Evolutionary conservation across 2,888 invertebrate genomes (phyloP), one percentile per base, ranked within the genome.

Genomic region (Ommatoiulus sabulosus): DNA sequence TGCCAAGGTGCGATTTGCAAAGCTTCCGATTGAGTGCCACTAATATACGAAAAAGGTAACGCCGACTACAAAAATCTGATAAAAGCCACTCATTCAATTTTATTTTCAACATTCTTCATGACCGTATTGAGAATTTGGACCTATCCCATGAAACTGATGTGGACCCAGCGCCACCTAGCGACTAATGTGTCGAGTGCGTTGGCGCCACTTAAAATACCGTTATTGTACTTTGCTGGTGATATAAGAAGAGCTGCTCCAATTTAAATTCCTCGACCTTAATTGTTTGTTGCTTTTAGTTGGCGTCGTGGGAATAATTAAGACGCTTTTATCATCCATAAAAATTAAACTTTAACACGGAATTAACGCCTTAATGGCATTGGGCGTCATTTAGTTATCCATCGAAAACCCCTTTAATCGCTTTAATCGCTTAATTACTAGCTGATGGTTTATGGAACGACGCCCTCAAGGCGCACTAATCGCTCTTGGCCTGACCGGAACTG

Each of bases 241-340:
- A 46, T 57, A 57, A 57, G 57, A 15, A 57, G 57, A 17, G 57
- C 57, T 17, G 57, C 15, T 57, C 17, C 17, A 57, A 57, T 57
- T 57, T 57, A 57, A 57, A 57, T 57, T 57, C 57, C 57, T 57
- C 57, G 57, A 15, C 15, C 57, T 57, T 15, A 57, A 57, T 57
- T 57, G 57, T 57, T 57, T 57, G 57, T 57, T 57, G 57, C 57
- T 57, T 57, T 57, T 17, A 57, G 57, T 57, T 57, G 57, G 57
- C 8, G 57, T 57, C 57, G 57, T 12, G 57, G 57, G 57, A 3
- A 57, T 57, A 57, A 57, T 57, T 57, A 57, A 57, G 57, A 57
- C 0, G 57, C 57, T 57, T 57, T 57, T 57, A 57, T 57, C 57
- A 57, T 10, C 57, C 57, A 17, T 57, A 57, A 57, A 57, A 57